Evolutionary conservation across 2,888 invertebrate genomes (phyloP).

Genomic region (Chymomyza amoena): DNA sequence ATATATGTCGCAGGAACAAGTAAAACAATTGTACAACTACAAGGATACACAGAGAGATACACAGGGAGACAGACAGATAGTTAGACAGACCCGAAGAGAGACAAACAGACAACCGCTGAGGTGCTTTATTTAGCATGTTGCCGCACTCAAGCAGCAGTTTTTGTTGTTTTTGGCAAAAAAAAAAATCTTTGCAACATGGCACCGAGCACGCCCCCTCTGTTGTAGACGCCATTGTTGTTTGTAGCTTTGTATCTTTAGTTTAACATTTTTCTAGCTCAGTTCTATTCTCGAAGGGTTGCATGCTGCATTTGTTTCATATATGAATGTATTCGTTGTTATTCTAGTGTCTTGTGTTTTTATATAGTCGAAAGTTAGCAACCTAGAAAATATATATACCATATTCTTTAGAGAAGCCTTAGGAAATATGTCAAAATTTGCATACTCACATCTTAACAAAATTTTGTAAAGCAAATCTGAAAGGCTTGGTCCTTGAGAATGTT

Average conservation of each 20-base stretch:
- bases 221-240: background rate
- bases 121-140: background rate
- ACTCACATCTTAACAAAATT: background rate
- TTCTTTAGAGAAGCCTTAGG: background rate
- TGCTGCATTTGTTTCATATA: background rate
- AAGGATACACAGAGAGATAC: background rate
- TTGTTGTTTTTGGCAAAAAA: background rate
- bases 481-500: background rate
- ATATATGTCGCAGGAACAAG: slow-evolving; percentile 1
- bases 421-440: background rate
- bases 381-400: background rate
- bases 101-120: background rate
- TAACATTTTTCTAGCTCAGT: background rate
- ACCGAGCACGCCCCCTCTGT: background rate
- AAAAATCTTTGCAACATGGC: background rate
- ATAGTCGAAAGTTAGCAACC: background rate
- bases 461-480: background rate
- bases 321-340: slow-evolving; percentile 1
- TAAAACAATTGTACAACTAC: background rate
- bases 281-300: background rate
- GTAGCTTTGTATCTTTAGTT: background rate
- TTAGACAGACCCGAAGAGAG: background rate
- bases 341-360: background rate
- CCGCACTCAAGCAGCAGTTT: background rate
- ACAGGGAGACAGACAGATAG: background rate